Percentiles rank a stretch among this genome's conserved stretches.
Evolutionary conservation across 2,888 invertebrate species (phyloP).

Genomic region (Coelopa pilipes): DNA sequence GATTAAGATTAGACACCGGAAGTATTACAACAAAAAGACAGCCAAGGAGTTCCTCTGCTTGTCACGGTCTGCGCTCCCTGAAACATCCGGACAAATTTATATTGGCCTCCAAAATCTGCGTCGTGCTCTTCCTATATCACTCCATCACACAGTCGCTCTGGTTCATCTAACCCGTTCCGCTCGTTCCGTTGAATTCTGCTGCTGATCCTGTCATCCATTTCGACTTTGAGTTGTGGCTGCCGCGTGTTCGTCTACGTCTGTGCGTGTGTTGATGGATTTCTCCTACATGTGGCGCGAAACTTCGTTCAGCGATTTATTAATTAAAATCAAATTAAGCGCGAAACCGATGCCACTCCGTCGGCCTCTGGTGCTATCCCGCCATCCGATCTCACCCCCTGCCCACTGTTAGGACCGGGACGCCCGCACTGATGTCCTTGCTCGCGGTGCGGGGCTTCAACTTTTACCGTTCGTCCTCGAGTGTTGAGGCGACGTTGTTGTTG

Average conservation of each 20-base stretch:
- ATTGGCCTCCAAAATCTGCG: conserved; percentile 25
- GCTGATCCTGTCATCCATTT: not conserved
- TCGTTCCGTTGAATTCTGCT: too few relatives aligned
- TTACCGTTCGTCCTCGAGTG: not conserved
- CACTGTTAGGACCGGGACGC: not conserved
- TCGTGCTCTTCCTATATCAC: not conserved
- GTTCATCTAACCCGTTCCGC: too few relatives aligned
- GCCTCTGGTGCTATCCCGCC: not conserved
- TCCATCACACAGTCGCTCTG: too few relatives aligned
- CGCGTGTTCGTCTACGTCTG: not conserved
- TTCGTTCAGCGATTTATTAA: conserved; percentile 35
- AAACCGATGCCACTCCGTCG: not conserved
- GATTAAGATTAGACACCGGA: too few relatives aligned
- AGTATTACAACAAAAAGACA: too few relatives aligned
- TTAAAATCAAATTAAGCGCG: conserved; percentile 36
- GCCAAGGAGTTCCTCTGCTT: too few relatives aligned
- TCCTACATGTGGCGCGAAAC: conserved; percentile 16
- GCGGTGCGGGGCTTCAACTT: not conserved
- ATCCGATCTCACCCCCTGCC: not conserved
- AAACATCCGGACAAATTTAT: conserved; percentile 1
- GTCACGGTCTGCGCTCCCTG: too few relatives aligned
- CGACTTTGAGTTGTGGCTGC: not conserved
- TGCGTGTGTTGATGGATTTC: not conserved
- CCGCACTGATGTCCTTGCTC: not conserved
- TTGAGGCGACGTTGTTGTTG: not conserved